phyloP scores from a whole-genome alignment of 2,888 invertebrate species.

The Drosophila picticornis region DNA sequence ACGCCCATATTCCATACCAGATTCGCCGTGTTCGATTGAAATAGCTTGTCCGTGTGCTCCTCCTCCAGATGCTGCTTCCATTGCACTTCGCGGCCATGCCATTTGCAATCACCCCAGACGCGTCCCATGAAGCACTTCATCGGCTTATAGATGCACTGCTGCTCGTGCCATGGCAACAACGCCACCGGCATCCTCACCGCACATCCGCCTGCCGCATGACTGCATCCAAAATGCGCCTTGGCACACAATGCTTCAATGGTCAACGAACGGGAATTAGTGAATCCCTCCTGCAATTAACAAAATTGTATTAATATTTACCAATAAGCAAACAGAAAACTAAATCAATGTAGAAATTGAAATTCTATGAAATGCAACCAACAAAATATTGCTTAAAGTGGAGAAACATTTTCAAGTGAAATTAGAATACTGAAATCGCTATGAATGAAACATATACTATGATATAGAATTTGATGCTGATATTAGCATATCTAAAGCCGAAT shows the following conservation, averaged over 20 bases:
- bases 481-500: neutral
- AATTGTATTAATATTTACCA: neutral
- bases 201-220: slow-evolving; percentile 86
- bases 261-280: slow-evolving; percentile 86
- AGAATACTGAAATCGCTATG: neutral
- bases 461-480: neutral
- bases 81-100: slow-evolving; percentile 87
- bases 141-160: slow-evolving; percentile 84
- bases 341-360: neutral
- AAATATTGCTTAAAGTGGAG: neutral
- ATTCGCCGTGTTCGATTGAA: slow-evolving; percentile 58
- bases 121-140: slow-evolving; percentile 85
- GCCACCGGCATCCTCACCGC: slow-evolving; percentile 86
- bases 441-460: neutral
- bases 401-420: neutral
- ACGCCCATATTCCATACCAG: slow-evolving; percentile 81
- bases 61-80: slow-evolving; percentile 88
- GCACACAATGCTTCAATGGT: slow-evolving; percentile 87
- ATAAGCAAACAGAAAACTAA: no score
- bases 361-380: neutral
- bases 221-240: slow-evolving; percentile 88
- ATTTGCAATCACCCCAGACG: slow-evolving; percentile 86
- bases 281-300: slow-evolving; percentile 86
- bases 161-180: slow-evolving; percentile 86
- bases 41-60: slow-evolving; percentile 86